phyloP scores from a whole-genome alignment of 2,797 vertebrate genomes.

The Diceros bicornis region DNA sequence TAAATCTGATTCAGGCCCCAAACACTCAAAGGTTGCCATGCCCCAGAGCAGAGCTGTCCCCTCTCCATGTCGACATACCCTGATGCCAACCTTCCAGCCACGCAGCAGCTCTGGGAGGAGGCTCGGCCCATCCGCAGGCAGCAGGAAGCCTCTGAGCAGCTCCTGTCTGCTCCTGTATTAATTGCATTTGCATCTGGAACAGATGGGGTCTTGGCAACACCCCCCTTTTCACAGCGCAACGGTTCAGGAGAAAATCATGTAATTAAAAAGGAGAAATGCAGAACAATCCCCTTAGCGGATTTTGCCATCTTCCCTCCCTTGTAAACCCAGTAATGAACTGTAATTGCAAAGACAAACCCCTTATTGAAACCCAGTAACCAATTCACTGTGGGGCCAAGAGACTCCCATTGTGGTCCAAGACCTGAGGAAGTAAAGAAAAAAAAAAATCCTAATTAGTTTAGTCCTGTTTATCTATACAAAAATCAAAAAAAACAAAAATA shows the following conservation, averaged over 20 bases:
- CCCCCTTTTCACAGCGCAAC: conserved; percentile 57
- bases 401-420: conserved; percentile 74
- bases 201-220: background rate
- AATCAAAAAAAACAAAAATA: conserved; percentile 61
- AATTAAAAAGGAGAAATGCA: conserved; percentile 77
- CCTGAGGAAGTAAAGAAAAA: conserved; percentile 47
- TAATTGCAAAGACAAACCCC: conserved; percentile 81
- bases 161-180: background rate
- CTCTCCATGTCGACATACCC: background rate
- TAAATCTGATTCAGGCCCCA: background rate
- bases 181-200: background rate
- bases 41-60: background rate
- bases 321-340: conserved; percentile 81
- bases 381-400: conserved; percentile 57
- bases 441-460: conserved; percentile 80
- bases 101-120: background rate
- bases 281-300: conserved; percentile 58
- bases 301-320: conserved; percentile 52
- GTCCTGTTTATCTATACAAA: conserved; percentile 76
- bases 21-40: background rate
- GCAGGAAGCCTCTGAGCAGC: background rate
- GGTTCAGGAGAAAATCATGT: conserved; percentile 61
- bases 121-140: accelerated
- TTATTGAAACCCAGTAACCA: conserved; percentile 74
- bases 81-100: accelerated